phyloP scores from a whole-genome alignment of 2,888 invertebrate species.

The Platycnemis pennipes region DNA sequence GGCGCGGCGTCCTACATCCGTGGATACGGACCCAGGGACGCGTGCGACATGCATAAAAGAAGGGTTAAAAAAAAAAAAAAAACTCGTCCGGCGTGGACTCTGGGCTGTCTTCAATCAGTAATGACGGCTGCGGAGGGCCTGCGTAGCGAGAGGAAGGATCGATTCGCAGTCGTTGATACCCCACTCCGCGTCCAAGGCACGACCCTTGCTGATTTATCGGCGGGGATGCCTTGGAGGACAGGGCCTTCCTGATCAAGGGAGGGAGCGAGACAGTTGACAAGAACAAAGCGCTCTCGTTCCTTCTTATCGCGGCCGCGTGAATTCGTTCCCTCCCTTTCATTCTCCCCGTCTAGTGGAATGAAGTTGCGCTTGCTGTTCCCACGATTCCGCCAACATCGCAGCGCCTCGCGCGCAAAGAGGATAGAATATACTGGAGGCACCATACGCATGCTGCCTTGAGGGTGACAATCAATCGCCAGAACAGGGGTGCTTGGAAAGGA shows the following conservation, averaged over 20 bases:
- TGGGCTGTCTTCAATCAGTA: not conserved
- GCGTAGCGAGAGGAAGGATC: not conserved
- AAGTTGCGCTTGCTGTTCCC: not conserved
- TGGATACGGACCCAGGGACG: not conserved
- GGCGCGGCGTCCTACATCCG: too few species aligned
- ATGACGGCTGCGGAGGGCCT: not conserved
- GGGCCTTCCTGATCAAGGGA: not conserved
- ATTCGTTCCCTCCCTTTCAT: not conserved
- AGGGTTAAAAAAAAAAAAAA: not conserved
- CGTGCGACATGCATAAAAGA: not conserved
- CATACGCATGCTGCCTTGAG: too few species aligned
- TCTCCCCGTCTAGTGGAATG: not conserved
- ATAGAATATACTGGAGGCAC: too few species aligned
- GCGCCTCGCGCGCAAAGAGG: too few species aligned
- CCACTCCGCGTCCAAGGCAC: not conserved
- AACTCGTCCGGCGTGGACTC: not conserved
- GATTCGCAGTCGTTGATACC: not conserved
- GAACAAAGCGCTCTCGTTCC: not conserved
- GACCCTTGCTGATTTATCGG: not conserved
- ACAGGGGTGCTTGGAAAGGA: too few species aligned
- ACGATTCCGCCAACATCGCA: too few species aligned
- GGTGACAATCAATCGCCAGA: too few species aligned
- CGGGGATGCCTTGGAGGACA: not conserved
- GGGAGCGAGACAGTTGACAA: not conserved
- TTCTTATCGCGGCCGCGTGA: not conserved